Evolutionary conservation across 2,888 invertebrate genomes (phyloP), one percentile per base, ranked within the genome.

Genomic region (Hirtodrosophila alboralis): DNA sequence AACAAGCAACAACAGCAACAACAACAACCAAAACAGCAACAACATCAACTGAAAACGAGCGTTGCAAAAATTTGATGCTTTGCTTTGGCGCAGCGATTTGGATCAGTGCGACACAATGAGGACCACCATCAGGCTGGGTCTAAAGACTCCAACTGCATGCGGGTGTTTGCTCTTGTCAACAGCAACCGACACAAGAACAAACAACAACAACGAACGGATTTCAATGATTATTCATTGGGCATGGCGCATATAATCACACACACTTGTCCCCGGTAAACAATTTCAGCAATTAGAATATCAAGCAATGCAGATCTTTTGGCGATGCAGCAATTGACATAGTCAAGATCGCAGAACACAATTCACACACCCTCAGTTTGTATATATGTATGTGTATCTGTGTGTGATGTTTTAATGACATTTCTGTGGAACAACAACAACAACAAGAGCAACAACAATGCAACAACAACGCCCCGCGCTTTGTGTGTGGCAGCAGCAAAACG

Each of bases 251-350:
- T 63, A 70, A 62, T 59, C 65, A 74, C 75, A 74, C 80, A 79
- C 84, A 79, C 84, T 78, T 78, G 83, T 78, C 83, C 68, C 59
- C 52, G 64, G 48, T 69, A 83, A 85, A 84, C 84, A 83, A 86
- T 83, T 86, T 86, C 73, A 84, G 84, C 86, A 84, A 84, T 84
- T 84, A 84, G 86, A 86, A 86, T 84, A 84, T 84, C 83, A 86
- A 80, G 77, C 77, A 64, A 81, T 84, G 74, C 77, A 83, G 84
- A 83, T 83, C 81, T 83, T n/a, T 43, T 45, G 52, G 54, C 58
- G 69, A 56, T 76, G 64, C 79, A 67, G 69, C 86, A 81, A 85
- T 79, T 72, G 85, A 75, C 79, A 80, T 83, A 75, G 67, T 52
- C 71, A 66, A 77, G 78, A 75, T 75, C 76, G 58, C 57, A 65